A percentile compares a stretch with the other conserved stretches of the same genome.
phyloP scores from a whole-genome alignment of 2,113 vertebrate species.

The Lepus europaeus region DNA sequence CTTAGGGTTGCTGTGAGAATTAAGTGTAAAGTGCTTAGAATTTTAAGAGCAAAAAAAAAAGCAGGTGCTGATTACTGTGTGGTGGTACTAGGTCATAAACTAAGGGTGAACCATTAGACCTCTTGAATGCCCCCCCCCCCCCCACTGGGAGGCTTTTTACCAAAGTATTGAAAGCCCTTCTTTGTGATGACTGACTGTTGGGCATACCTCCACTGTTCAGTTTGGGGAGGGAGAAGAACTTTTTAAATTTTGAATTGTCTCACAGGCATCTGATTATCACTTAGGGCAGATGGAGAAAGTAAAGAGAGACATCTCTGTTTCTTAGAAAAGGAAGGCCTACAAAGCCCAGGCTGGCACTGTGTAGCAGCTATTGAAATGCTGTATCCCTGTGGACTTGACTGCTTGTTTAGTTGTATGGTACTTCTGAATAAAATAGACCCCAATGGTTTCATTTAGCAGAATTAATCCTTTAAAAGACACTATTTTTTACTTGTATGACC shows the following conservation, averaged over 20 bases:
- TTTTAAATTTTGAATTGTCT: constrained; percentile 60
- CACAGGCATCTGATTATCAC: constrained; percentile 78
- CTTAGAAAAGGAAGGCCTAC: constrained; percentile 71
- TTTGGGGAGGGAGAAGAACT: neutral
- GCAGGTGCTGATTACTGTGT: neutral
- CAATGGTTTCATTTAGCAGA: constrained; percentile 59
- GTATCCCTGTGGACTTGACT: constrained; percentile 67
- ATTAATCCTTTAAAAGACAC: constrained; percentile 61
- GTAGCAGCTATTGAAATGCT: constrained; percentile 65
- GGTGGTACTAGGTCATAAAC: neutral
- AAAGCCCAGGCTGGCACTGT: constrained; percentile 56
- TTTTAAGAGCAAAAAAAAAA: neutral
- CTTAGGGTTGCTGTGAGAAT: neutral
- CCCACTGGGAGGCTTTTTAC: neutral
- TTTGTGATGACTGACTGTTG: constrained; percentile 15
- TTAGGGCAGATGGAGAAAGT: constrained; percentile 76
- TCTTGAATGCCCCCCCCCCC: neutral
- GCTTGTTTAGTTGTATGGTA: constrained; percentile 38
- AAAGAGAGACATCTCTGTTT: constrained; percentile 75
- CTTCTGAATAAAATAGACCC: constrained; percentile 66
- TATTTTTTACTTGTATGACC: constrained; percentile 67
- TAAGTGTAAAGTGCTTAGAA: neutral
- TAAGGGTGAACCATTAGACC: neutral
- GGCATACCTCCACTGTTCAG: constrained; percentile 29
- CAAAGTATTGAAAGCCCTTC: constrained; percentile 21